Base-by-base conservation (phyloP, 2,113 vertebrate genomes). In the Oenanthe melanoleuca region DNA sequence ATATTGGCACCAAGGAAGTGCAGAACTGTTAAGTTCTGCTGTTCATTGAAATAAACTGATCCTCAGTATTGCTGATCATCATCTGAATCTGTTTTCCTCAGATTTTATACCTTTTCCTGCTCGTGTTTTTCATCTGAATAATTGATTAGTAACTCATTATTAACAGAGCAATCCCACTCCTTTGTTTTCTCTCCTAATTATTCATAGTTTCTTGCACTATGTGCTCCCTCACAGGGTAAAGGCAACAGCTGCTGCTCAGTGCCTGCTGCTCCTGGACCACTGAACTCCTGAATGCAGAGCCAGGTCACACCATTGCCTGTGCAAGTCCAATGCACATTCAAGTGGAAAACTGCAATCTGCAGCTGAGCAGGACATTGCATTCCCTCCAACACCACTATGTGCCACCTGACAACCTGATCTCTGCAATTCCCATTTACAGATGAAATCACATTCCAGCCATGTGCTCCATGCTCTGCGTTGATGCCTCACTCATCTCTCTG, bases 391-490 rank as follows among this genome's bases (percentile, higher is more conserved):
- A 19, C 2, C 28, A 9, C 19, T 50, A 1, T 60, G 47, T 74
- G 33, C 29, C 38, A 52, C 26, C 34, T 40, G 24, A 26, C 1
- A 1, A 17, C 31, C 49, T 28, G 5, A 56, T 29, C 38, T 67
- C 61, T 60, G 37, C 17, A 61, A 37, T 69, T 90, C 19, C 5
- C 57, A 40, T 67, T 80, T 67, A 40, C 9, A 87, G n/a, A 38
- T 40, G 6, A 85, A 86, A 38, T n/a, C 16, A 53, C 33, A 52
- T 64, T 47, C 10, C 47, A 85, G 29, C 22, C 25, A 11, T 1
- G 5, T 59, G 31, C 22, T 52, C 11, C 6, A 8, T 11, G 12
- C 11, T 80, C 78, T 82, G 6, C 0, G 0, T 8, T 42, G 40
- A 14, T 17, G 14, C 5, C 21, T 34, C 34, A 24, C 5, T 37